A percentile compares a stretch with the other conserved stretches of the same genome.
These are phyloP conservation scores for Echinometra lucunter DNA, from an alignment of 53 echinoderm and acorn worm genomes.

Conservation along the genomic window DNA sequence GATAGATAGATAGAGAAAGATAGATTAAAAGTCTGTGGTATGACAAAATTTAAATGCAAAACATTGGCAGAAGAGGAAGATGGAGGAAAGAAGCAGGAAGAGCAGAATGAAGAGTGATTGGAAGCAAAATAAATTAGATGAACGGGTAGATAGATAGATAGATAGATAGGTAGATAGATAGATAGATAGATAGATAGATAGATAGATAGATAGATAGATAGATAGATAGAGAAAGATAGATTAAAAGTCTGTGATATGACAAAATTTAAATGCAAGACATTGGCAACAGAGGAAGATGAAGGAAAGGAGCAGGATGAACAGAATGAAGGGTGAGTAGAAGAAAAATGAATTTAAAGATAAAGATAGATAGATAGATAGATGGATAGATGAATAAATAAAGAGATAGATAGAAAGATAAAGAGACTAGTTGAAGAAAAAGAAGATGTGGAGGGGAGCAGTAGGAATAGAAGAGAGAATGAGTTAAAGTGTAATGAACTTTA, in stretches of 20 bases:
- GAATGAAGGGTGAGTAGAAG: conserved; percentile 52
- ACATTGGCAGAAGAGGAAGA: conserved; percentile 90
- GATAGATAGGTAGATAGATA: neutral
- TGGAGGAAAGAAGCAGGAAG: conserved; percentile 71
- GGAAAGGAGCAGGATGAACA: conserved; percentile 73
- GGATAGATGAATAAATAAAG: too few species aligned
- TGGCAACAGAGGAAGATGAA: conserved; percentile 87
- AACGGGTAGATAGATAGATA: too few species aligned
- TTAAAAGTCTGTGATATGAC: too few species aligned
- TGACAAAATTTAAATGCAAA: conserved; percentile 98
- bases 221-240: too few species aligned
- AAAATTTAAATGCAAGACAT: conserved; percentile 93
- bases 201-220: neutral
- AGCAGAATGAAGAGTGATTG: conserved; percentile 60
- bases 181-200: neutral
- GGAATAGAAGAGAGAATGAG: too few species aligned
- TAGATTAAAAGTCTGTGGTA: too few species aligned
- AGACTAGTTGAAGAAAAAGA: too few species aligned
- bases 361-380: neutral
- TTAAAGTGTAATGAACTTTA: too few species aligned
- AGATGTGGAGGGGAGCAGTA: too few species aligned
- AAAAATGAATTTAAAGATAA: neutral
- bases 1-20: too few species aligned
- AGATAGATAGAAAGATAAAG: too few species aligned
- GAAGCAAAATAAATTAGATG: neutral